Evolutionary conservation across 2,797 vertebrate genomes (phyloP).

Genomic region (Varecia variegata): DNA sequence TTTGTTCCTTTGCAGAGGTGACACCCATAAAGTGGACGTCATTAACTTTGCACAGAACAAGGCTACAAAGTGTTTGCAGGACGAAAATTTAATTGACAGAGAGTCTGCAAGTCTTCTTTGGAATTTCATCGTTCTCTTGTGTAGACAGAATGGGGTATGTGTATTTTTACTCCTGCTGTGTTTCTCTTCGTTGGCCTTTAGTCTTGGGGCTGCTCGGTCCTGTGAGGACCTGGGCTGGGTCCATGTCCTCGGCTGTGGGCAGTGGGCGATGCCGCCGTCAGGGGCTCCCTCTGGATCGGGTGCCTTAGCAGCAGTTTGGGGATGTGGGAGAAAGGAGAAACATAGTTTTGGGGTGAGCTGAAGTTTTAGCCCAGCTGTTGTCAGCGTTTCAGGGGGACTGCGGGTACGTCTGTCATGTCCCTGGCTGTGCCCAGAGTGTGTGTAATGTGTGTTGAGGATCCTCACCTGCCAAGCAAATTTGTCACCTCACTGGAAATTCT

Average conservation of each 20-base stretch:
- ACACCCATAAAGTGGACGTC: slow-evolving; percentile 99
- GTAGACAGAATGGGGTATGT: slow-evolving; percentile 97
- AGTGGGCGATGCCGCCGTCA: fast-evolving
- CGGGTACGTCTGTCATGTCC: background rate
- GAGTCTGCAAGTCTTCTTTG: slow-evolving; percentile 96
- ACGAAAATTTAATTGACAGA: slow-evolving; percentile 92
- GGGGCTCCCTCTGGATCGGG: too few relatives aligned
- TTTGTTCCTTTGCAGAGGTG: slow-evolving; percentile 86
- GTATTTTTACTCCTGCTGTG: background rate
- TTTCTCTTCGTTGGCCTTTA: background rate
- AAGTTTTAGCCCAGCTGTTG: fast-evolving
- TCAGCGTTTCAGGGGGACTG: background rate
- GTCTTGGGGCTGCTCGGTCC: background rate
- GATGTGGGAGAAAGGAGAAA: background rate
- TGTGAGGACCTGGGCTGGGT: fast-evolving
- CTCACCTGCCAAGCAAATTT: background rate
- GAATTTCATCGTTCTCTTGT: slow-evolving; percentile 95
- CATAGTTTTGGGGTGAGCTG: background rate
- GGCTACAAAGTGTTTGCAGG: slow-evolving; percentile 90
- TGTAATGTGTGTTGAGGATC: fast-evolving
- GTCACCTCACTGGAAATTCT: background rate
- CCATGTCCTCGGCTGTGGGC: fast-evolving
- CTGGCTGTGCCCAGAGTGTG: fast-evolving
- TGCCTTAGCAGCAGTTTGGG: fast-evolving
- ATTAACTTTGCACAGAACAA: slow-evolving; percentile 98